phyloP scores from a whole-genome alignment of 2,797 vertebrate genomes.

The Rhabdomys pumilio region DNA sequence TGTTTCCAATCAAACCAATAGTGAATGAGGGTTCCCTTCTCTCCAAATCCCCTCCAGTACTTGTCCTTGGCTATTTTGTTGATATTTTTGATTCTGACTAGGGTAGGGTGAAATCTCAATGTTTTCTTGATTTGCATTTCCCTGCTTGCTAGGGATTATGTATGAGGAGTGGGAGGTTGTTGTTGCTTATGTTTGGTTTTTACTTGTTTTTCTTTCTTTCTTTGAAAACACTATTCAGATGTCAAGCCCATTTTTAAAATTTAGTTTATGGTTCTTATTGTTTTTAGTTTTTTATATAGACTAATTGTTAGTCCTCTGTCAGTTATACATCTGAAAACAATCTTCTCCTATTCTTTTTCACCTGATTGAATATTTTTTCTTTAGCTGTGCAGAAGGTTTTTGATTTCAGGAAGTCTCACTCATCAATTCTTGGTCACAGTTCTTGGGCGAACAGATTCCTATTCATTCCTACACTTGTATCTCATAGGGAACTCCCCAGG shows the following conservation, averaged over 20 bases:
- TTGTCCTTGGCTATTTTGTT: neutral
- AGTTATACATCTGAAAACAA: neutral
- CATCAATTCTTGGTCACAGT: neutral
- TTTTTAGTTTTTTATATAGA: neutral
- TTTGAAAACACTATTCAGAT: neutral
- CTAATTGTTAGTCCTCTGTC: neutral
- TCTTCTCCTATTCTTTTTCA: neutral
- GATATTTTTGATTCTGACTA: neutral
- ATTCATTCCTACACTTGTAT: neutral
- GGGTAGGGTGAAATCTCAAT: neutral
- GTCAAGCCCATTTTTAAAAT: neutral
- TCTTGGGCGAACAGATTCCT: neutral
- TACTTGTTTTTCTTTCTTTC: neutral
- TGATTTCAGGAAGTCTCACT: neutral
- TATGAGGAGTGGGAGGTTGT: neutral
- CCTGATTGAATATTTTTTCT: neutral
- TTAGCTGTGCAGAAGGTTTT: neutral
- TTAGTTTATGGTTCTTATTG: neutral
- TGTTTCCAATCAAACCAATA: neutral
- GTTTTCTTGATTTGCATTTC: neutral
- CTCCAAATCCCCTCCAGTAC: neutral
- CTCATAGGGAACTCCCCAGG: neutral
- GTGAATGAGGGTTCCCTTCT: neutral
- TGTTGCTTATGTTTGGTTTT: neutral
- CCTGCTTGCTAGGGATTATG: neutral